Conservation (phyloP, 1,140 invertebrate genomes). For the Xylocopa sonorina region DNA sequence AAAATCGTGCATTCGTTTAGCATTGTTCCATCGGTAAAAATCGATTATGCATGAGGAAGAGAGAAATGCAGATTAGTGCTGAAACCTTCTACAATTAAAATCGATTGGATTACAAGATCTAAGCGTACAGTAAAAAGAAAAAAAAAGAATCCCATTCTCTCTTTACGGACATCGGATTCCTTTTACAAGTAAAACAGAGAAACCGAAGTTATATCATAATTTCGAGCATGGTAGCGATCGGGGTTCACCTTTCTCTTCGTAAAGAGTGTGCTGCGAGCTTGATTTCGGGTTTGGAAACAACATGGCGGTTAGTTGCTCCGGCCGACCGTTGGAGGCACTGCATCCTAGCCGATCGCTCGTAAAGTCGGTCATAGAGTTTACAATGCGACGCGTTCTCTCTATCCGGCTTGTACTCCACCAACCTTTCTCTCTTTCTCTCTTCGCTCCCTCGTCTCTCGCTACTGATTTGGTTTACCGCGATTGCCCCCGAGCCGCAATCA, state of each 20-base stretch:
- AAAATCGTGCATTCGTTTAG: conserved; percentile 5
- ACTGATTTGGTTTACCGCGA: conserved; percentile 60
- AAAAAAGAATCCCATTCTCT: background rate
- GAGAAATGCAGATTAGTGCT: background rate
- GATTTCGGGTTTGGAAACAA: conserved; percentile 66
- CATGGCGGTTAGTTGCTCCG: conserved; percentile 40
- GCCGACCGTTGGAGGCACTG: conserved; percentile 47
- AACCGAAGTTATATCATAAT: conserved; percentile 46
- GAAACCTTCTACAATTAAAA: background rate
- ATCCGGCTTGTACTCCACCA: background rate
- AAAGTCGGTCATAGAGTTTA: conserved; percentile 54
- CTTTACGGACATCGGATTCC: background rate
- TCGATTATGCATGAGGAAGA: conserved; percentile 9
- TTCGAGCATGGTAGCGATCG: conserved; percentile 11
- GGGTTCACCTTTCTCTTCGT: conserved; percentile 57
- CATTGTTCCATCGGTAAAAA: conserved; percentile 4
- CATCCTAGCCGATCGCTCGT: conserved; percentile 45
- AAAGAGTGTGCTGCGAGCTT: conserved; percentile 39
- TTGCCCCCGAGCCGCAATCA: conserved; percentile 60
- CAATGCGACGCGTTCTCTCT: conserved; percentile 51
- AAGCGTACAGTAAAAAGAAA: background rate
- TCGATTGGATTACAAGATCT: background rate
- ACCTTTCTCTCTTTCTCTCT: background rate
- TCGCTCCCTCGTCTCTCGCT: background rate
- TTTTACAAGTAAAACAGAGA: conserved; percentile 2